Conservation (phyloP, 2,888 invertebrate species). For the Vannuccia rotundouncinata region DNA sequence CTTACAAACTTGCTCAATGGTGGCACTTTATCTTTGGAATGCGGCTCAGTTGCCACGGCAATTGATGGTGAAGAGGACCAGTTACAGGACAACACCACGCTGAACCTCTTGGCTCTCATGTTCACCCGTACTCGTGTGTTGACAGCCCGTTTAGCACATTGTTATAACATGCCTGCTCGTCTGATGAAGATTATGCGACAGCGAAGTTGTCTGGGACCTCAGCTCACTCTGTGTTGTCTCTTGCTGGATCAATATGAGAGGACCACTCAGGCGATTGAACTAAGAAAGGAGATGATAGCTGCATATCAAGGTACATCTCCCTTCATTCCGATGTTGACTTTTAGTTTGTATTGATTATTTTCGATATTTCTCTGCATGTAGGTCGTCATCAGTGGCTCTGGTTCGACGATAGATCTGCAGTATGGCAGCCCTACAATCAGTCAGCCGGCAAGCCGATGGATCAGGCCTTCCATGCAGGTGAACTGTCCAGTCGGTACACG, state of each 20-base stretch:
- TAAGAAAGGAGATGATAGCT: slow-evolving; percentile 54
- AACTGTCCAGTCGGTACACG: slow-evolving; percentile 61
- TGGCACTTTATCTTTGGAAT: background rate
- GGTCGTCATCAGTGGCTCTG: slow-evolving; percentile 67
- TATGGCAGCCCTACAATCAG: slow-evolving; percentile 70
- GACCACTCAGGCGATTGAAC: slow-evolving; percentile 65
- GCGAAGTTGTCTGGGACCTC: slow-evolving; percentile 48
- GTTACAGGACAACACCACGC: background rate
- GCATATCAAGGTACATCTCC: slow-evolving; percentile 47
- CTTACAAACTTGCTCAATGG: background rate
- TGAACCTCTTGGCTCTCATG: slow-evolving; percentile 1
- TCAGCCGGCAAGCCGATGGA: slow-evolving; percentile 70
- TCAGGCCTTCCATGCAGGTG: slow-evolving; percentile 66
- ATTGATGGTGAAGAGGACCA: background rate
- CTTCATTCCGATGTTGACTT: too few species aligned
- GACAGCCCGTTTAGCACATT: background rate
- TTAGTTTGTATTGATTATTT: too few species aligned
- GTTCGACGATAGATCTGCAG: slow-evolving; percentile 73
- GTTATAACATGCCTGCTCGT: background rate
- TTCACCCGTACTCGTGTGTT: background rate
- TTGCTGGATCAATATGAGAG: slow-evolving; percentile 72
- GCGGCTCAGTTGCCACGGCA: background rate
- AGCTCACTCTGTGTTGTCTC: slow-evolving; percentile 64
- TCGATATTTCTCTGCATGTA: too few species aligned
- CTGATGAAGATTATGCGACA: background rate